A percentile compares a stretch with the other conserved stretches of the same genome.
Conservation (phyloP, 2,888 invertebrate genomes). For the Brenthis hecate region DNA sequence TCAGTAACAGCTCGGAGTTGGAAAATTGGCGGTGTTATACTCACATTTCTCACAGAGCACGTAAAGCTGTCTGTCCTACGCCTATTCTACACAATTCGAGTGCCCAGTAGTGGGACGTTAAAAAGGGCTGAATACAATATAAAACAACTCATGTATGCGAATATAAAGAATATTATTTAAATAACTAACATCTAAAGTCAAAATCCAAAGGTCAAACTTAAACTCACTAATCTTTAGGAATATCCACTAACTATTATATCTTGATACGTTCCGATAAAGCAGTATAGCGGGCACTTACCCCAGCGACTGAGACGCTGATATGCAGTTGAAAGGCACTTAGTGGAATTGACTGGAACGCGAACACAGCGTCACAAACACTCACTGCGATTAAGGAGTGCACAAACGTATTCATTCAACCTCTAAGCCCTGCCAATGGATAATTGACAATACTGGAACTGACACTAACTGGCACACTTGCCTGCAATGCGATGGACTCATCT, state of each 20-base stretch:
- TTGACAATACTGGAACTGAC: conserved; percentile 30
- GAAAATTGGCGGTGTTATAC: no score
- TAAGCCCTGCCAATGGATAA: conserved; percentile 37
- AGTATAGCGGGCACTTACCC: conserved; percentile 43
- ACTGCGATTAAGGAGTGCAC: conserved; percentile 44
- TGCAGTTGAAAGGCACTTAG: conserved; percentile 47
- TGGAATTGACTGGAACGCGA: conserved; percentile 45
- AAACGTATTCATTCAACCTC: conserved; percentile 40
- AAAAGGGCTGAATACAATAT: no score
- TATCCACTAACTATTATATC: conserved; percentile 20
- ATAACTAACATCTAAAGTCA: no score
- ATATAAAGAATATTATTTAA: no score
- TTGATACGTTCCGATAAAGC: conserved; percentile 16
- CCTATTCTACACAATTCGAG: no score
- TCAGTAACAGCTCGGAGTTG: no score
- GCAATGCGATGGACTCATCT: background rate
- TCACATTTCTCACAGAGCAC: no score
- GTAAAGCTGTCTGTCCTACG: no score
- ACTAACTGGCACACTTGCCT: conserved; percentile 7
- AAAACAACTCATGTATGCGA: no score
- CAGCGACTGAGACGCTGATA: conserved; percentile 43
- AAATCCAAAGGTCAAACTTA: no score
- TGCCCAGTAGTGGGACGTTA: no score
- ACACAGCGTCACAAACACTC: conserved; percentile 47
- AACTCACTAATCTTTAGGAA: background rate